Evolutionary conservation across 1,140 invertebrate genomes (phyloP).

Genomic region (Lutraria rhynchaena): DNA sequence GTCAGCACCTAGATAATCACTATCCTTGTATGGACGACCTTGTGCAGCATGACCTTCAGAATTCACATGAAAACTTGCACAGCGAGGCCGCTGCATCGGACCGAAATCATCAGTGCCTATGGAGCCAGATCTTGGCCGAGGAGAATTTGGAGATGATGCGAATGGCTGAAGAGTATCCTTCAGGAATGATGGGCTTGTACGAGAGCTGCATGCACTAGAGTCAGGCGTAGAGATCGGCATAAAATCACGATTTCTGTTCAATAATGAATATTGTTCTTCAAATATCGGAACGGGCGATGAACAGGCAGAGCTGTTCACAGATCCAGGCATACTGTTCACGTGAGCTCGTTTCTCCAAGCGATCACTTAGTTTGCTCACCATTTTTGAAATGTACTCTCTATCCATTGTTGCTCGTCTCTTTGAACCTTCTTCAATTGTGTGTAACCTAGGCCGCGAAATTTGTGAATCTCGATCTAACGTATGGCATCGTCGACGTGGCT

Average conservation of each 20-base stretch:
- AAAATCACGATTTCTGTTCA: slow-evolving; percentile 71
- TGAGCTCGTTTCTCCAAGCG: slow-evolving; percentile 71
- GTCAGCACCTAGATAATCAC: slow-evolving; percentile 61
- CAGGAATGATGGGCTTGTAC: slow-evolving; percentile 69
- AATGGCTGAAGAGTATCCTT: slow-evolving; percentile 69
- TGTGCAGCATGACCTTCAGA: slow-evolving; percentile 72
- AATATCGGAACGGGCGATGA: slow-evolving; percentile 74
- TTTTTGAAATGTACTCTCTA: slow-evolving; percentile 76
- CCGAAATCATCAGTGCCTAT: slow-evolving; percentile 72
- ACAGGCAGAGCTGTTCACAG: slow-evolving; percentile 73
- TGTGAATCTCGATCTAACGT: slow-evolving; percentile 77
- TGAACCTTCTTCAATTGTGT: slow-evolving; percentile 77
- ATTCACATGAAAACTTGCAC: slow-evolving; percentile 79
- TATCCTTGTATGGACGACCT: slow-evolving; percentile 57
- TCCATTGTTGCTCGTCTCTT: slow-evolving; percentile 74
- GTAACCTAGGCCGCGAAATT: slow-evolving; percentile 70
- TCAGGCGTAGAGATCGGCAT: slow-evolving; percentile 73
- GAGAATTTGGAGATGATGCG: slow-evolving; percentile 72
- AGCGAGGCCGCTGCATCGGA: slow-evolving; percentile 70
- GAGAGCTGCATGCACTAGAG: slow-evolving; percentile 65
- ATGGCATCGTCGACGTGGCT: slow-evolving; percentile 76
- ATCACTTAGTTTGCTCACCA: slow-evolving; percentile 75
- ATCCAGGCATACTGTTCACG: slow-evolving; percentile 74
- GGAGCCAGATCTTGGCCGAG: slow-evolving; percentile 76
- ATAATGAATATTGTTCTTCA: slow-evolving; percentile 68